Evolutionary conservation across 92 coral and sea anemone species (phyloP).

Genomic region (Blastomussa wellsi): DNA sequence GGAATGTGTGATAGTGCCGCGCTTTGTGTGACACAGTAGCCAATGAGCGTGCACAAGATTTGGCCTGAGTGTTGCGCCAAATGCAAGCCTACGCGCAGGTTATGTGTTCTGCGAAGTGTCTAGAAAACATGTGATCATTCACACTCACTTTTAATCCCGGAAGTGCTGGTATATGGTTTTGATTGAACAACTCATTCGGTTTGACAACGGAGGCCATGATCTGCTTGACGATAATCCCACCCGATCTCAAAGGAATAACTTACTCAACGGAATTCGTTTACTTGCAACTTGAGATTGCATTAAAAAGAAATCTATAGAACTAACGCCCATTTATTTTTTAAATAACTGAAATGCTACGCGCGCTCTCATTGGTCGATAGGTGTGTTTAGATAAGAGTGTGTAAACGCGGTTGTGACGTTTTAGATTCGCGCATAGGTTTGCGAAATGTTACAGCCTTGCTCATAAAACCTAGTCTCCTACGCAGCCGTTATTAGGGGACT

Average conservation of each 20-base stretch:
- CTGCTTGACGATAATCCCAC: neutral
- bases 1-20: neutral
- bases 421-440: too few species aligned
- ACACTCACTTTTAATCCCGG: neutral
- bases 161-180: neutral
- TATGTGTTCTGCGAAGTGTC: neutral
- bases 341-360: too few species aligned
- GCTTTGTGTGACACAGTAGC: neutral
- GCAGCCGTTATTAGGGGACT: too few species aligned
- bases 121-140: neutral
- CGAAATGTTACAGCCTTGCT: too few species aligned
- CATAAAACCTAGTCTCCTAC: too few species aligned
- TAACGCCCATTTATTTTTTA: neutral
- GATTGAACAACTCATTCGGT: neutral
- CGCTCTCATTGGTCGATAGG: too few species aligned
- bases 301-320: neutral
- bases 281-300: neutral
- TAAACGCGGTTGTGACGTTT: too few species aligned
- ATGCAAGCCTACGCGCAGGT: neutral
- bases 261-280: neutral
- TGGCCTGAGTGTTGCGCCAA: neutral
- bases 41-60: neutral
- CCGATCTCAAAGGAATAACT: neutral
- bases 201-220: neutral
- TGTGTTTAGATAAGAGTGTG: too few species aligned